Evolutionary conservation across 2,888 invertebrate genomes (phyloP).

Genomic region (Mythimna albipuncta): DNA sequence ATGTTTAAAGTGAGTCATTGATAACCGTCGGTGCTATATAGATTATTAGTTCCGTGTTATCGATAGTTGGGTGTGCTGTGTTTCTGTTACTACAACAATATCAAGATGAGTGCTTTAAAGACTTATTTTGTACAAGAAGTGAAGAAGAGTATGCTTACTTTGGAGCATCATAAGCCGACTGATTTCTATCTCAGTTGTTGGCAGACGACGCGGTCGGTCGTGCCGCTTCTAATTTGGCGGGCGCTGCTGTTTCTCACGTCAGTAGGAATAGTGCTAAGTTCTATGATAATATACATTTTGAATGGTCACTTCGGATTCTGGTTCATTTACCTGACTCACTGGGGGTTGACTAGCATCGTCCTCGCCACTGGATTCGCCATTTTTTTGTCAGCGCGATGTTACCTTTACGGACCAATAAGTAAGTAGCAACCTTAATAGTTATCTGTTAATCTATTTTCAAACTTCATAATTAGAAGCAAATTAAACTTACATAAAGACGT

Average conservation of each 20-base stretch:
- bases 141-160: conserved; percentile 75
- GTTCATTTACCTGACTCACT: conserved; percentile 90
- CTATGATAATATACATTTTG: conserved; percentile 76
- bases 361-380: conserved; percentile 79
- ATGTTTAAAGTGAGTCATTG: conserved; percentile 66
- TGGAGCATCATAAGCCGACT: conserved; percentile 80
- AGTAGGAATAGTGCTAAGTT: conserved; percentile 78
- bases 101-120: conserved; percentile 80
- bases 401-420: conserved; percentile 84
- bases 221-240: conserved; percentile 83
- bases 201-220: conserved; percentile 82
- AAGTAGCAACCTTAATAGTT: conserved; percentile 68
- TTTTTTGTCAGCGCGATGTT: conserved; percentile 81
- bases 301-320: conserved; percentile 77
- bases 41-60: conserved; percentile 66
- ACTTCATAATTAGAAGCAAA: background rate
- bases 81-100: conserved; percentile 56
- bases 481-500: background rate
- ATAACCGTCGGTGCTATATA: conserved; percentile 56
- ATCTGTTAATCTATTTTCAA: background rate
- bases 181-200: conserved; percentile 85
- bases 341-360: conserved; percentile 84
- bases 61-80: conserved; percentile 65
- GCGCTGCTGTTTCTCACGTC: conserved; percentile 79
- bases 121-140: conserved; percentile 81